Percentiles rank a stretch among this genome's conserved stretches.
Conservation (phyloP, 2,113 vertebrate species). For the Gymnogyps californianus region DNA sequence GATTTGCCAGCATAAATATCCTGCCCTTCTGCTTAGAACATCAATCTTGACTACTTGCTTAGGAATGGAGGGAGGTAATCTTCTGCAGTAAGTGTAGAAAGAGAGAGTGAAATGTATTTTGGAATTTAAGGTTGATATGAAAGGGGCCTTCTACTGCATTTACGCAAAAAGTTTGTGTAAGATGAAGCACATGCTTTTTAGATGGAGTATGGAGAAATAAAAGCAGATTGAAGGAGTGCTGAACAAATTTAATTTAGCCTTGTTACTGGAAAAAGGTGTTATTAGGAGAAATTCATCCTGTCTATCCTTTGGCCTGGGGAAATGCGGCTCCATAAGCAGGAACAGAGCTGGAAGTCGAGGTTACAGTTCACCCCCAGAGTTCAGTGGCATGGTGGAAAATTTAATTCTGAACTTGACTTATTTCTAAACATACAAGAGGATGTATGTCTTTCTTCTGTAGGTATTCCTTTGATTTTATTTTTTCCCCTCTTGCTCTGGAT, state of each 20-base stretch:
- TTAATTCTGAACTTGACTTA: not conserved
- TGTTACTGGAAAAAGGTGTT: not conserved
- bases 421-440: not conserved
- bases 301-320: not conserved
- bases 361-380: not conserved
- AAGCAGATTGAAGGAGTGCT: not conserved
- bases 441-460: not conserved
- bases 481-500: not conserved
- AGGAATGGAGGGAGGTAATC: not conserved
- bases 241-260: not conserved
- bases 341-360: not conserved
- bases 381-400: not conserved
- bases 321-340: fast-evolving
- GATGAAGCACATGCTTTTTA: not conserved
- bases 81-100: not conserved
- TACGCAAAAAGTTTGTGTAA: not conserved
- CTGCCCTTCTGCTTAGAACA: not conserved
- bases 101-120: not conserved
- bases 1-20: not conserved
- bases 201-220: not conserved
- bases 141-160: not conserved
- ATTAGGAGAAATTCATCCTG: not conserved
- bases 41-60: not conserved
- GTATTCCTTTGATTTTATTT: not conserved
- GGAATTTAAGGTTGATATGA: not conserved